phyloP scores from a whole-genome alignment of 2,113 vertebrate species.

The Edolisoma coerulescens region DNA sequence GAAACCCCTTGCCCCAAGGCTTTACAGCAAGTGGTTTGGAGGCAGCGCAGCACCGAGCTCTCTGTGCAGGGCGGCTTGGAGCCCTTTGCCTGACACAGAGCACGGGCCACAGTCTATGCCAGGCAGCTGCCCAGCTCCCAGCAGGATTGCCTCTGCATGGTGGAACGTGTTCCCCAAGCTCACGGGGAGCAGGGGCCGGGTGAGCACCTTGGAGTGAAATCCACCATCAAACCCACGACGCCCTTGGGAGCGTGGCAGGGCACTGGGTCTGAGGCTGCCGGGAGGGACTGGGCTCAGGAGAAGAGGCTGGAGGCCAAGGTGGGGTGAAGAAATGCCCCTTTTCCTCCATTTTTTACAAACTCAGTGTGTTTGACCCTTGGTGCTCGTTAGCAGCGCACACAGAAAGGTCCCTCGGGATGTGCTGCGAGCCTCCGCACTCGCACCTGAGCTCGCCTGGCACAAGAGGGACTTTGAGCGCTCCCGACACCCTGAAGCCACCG shows the following conservation, averaged over 20 bases:
- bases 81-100: fast-evolving
- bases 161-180: background rate
- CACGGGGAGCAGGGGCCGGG: background rate
- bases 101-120: fast-evolving
- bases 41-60: background rate
- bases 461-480: fast-evolving
- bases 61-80: background rate
- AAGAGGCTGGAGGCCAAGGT: background rate
- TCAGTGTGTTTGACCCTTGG: background rate
- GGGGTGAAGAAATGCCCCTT: background rate
- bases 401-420: background rate
- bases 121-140: background rate
- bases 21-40: fast-evolving
- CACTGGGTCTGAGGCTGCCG: fast-evolving
- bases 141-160: fast-evolving
- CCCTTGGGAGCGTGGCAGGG: fast-evolving
- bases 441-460: fast-evolving
- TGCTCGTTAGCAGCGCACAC: fast-evolving
- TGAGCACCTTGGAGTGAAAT: background rate
- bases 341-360: background rate
- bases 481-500: background rate
- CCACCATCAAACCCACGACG: fast-evolving
- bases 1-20: fast-evolving
- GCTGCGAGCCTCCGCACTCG: fast-evolving
- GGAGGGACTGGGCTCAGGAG: background rate